Base-by-base conservation (phyloP, 2,888 invertebrate species). In the Cyclophora punctaria region DNA sequence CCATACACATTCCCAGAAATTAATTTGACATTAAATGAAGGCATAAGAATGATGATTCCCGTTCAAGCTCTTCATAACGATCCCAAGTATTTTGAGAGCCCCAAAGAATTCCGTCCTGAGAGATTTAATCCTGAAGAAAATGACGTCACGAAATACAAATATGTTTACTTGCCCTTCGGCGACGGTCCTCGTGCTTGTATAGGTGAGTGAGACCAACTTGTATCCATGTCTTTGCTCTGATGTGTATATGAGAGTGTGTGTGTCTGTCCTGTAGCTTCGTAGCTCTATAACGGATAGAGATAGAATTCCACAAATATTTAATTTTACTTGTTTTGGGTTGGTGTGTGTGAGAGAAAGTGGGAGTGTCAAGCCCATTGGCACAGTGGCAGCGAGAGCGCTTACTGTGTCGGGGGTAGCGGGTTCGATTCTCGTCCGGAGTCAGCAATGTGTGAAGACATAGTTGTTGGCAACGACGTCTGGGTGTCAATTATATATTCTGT, bases 181-280 rank as follows among this genome's bases (percentile, higher is more conserved):
- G 66, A 67, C 0, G 77, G 77, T 46, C 75, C 76, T 4, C 69
- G 78, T 2, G 65, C 69, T 40, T 78, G 78, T 49, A 75, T 75
- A n/a, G 78, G 75, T 78, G 46, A 66, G 74, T 58, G 35, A 37
- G 3, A 20, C 3, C 6, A 41, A 3, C n/a, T 5, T 7, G 3
- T n/a, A 41, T 41, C 41, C n/a, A 41, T 6, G 7, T 41, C 3
- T 41, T 41, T n/a, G 41, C n/a, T 41, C 41, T 7, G 7, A 3
- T 7, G n/a, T 3, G 3, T 4, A 7, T 41, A 7, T 41, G 5
- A n/a, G 41, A 7, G 5, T 41, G 3, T 4, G 41, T n/a, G 3
- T 7, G 7, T 3, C n/a, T 5, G 6, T 5, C n/a, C 0, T 41
- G 41, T n/a, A 41, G 7, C 41, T 7, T 41, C 41, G 41, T 41